phyloP scores from a whole-genome alignment of 2,888 invertebrate species.

The Rhorus exstirpatorius region DNA sequence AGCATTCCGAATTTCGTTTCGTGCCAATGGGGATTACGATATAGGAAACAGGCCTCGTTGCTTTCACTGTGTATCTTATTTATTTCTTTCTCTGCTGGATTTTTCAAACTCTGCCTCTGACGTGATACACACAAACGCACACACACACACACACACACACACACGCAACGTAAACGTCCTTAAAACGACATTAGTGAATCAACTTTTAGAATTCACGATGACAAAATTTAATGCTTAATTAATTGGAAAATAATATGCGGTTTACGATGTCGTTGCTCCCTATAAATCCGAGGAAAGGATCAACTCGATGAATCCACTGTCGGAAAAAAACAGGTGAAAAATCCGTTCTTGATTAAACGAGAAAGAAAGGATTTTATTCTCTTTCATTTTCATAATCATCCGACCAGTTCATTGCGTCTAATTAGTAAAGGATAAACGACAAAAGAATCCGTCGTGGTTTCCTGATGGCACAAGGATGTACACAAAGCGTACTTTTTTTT shows the following conservation, averaged over 20 bases:
- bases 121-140: background rate
- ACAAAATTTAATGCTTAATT: background rate
- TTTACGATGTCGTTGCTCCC: background rate
- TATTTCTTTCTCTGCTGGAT: slow-evolving; percentile 20
- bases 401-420: too few relatives aligned
- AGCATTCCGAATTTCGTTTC: slow-evolving; percentile 56
- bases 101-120: background rate
- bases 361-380: background rate
- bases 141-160: background rate
- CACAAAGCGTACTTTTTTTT: background rate
- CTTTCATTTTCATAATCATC: background rate
- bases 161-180: background rate
- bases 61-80: slow-evolving; percentile 58
- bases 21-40: slow-evolving; percentile 79
- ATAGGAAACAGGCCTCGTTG: slow-evolving; percentile 81
- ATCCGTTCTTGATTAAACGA: background rate
- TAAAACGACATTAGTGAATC: background rate
- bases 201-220: background rate
- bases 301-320: background rate
- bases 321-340: background rate
- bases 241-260: background rate
- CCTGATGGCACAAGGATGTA: background rate
- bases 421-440: too few relatives aligned
- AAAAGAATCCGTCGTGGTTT: too few relatives aligned
- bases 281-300: background rate